Conservation (phyloP, 2,113 vertebrate species). For the Bufo bufo region DNA sequence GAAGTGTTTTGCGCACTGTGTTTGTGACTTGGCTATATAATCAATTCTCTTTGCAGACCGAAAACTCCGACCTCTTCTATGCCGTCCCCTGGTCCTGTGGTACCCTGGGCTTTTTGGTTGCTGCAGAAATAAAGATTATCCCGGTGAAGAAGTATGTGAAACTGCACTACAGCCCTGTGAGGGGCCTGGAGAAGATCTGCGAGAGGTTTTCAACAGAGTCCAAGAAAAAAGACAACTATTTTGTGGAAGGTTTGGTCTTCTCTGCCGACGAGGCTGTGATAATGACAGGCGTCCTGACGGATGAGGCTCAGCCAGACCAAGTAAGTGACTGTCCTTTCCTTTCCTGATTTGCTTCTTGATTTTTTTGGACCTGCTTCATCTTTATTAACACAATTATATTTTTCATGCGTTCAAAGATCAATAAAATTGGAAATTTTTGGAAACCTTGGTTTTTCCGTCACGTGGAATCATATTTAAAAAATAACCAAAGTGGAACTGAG, state of each 20-base stretch:
- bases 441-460: constrained; percentile 99
- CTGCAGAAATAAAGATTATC: constrained; percentile 93
- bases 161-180: constrained; percentile 84
- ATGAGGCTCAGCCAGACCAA: constrained; percentile 84
- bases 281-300: constrained; percentile 92
- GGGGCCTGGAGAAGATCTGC: constrained; percentile 87
- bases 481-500: constrained; percentile 75
- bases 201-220: constrained; percentile 84
- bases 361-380: not conserved
- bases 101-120: constrained; percentile 95
- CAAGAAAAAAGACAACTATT: constrained; percentile 83
- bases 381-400: not conserved
- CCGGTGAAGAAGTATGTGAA: constrained; percentile 88
- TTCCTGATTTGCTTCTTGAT: not conserved
- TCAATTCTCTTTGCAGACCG: constrained; percentile 76
- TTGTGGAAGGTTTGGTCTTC: constrained; percentile 93
- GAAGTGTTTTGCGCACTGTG: not conserved
- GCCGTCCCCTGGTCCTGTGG: constrained; percentile 98
- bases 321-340: constrained; percentile 66
- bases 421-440: constrained; percentile 90
- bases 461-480: constrained; percentile 84
- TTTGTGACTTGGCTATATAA: constrained; percentile 58
- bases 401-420: constrained; percentile 76
- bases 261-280: constrained; percentile 88
- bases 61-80: constrained; percentile 96